Base-by-base conservation (phyloP, 1,140 invertebrate genomes). In the Zaprionus vittiger region DNA sequence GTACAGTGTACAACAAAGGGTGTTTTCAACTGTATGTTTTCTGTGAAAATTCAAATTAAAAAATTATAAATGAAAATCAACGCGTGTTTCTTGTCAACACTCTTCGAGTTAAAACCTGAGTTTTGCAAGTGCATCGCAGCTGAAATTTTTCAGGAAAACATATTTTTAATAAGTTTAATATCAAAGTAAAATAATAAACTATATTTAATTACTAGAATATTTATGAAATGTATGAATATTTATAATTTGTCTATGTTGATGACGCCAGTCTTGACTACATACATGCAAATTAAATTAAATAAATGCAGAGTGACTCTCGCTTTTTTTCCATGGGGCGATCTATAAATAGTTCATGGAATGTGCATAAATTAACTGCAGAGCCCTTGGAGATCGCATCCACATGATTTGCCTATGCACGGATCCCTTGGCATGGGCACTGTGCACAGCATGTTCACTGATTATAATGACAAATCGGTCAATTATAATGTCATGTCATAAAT, bases 381-480 rank as follows among this genome's bases (percentile, higher is more conserved):
- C 12, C 37, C 54, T 38, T 17, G 15, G 11, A 55, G 73, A 49
- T 72, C 57, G 34, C 15, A 28, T 68, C 47, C 9, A 31, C 22
- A 56, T 12, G 1, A 66, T 63, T 70, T 38, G 41, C 31, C 37
- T 74, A 74, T 44, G 14, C 41, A 17, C 47, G 14, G 54, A 47
- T 57, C 12, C n/a, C 11, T 14, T 22, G 41, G 20, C 38, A 26
- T 15, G 26, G 26, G 52, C 63, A 15, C 11, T 0, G 54, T 22
- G 66, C 49, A 34, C 62, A 64, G 62, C 77, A 63, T 85, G 80
- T 80, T 76, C 67, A 55, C 81, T 90, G 84, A 89, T 89, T 89
- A 90, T 89, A 81, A 90, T 85, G 85, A 90, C 85, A 90, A 90
- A 90, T 90, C 86, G 85, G 85, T 90, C 85, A 90, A 90, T 90